Conservation (phyloP, 2,113 vertebrate genomes). For the Solea senegalensis region DNA sequence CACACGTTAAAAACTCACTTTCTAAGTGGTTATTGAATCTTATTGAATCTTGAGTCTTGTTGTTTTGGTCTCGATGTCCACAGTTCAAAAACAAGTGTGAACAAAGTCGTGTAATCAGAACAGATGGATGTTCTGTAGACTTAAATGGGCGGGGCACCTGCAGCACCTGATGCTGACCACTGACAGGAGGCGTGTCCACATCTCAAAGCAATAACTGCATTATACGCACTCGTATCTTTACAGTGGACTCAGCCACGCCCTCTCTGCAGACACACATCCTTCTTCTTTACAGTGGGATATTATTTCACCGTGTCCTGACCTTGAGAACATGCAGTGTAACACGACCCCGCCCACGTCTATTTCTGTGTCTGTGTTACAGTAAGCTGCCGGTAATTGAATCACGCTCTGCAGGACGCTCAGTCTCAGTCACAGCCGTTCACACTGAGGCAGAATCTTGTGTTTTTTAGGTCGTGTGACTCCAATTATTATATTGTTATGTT, state of each 20-base stretch:
- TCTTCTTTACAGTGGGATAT: slow-evolving; percentile 69
- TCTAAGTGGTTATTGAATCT: too few relatives aligned
- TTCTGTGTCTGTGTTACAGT: slow-evolving; percentile 81
- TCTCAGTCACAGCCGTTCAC: slow-evolving; percentile 52
- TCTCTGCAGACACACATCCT: slow-evolving; percentile 69
- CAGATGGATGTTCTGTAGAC: slow-evolving; percentile 1
- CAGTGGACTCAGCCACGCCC: slow-evolving; percentile 64
- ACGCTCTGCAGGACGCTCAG: slow-evolving; percentile 51
- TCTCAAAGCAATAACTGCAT: slow-evolving; percentile 39
- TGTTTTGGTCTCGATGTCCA: too few relatives aligned
- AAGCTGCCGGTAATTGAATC: slow-evolving; percentile 73
- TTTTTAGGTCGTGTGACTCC: slow-evolving; percentile 38
- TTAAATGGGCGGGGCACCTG: slow-evolving; percentile 1
- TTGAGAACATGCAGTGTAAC: slow-evolving; percentile 81
- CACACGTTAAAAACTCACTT: too few relatives aligned
- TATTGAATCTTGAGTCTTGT: too few relatives aligned
- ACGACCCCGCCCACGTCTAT: slow-evolving; percentile 77
- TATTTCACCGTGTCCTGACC: slow-evolving; percentile 80
- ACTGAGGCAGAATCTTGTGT: slow-evolving; percentile 50
- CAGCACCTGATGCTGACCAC: slow-evolving; percentile 4
- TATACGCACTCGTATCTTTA: slow-evolving; percentile 35
- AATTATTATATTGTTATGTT: too few relatives aligned
- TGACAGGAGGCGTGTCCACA: slow-evolving; percentile 3
- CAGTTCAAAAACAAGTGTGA: not conserved
- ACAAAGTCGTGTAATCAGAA: not conserved